Evolutionary conservation across 2,113 vertebrate species (phyloP).

Genomic region (Entomyzon cyanotis): DNA sequence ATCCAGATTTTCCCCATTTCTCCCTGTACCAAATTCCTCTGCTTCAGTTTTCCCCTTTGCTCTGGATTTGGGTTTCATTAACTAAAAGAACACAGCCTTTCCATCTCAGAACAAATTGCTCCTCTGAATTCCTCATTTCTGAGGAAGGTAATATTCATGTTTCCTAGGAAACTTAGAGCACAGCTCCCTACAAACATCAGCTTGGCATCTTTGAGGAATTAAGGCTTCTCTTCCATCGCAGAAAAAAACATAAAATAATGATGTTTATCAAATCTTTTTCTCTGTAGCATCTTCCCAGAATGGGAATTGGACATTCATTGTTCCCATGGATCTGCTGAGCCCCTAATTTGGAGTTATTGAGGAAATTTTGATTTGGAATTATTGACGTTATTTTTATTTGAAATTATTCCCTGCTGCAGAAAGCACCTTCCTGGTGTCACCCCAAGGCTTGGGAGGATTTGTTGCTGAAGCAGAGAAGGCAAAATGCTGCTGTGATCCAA

Average conservation of each 20-base stretch:
- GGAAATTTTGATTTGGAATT: background rate
- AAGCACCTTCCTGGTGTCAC: background rate
- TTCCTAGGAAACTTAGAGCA: background rate
- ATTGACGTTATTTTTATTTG: rapidly evolving
- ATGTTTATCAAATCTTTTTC: background rate
- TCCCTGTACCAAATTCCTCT: background rate
- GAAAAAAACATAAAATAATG: background rate
- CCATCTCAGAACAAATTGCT: background rate
- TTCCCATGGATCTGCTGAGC: background rate
- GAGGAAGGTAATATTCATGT: background rate
- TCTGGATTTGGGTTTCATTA: background rate
- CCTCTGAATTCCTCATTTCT: background rate
- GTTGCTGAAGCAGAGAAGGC: background rate
- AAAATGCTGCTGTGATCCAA: background rate
- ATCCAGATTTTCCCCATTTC: background rate
- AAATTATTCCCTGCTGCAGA: background rate
- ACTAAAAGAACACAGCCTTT: background rate
- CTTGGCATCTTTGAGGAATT: background rate
- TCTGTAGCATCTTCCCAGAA: background rate
- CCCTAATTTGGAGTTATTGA: background rate
- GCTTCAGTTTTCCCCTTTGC: background rate
- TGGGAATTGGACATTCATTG: background rate
- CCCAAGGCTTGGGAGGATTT: background rate
- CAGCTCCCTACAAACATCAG: background rate
- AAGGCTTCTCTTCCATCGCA: background rate